phyloP scores from a whole-genome alignment of 2,888 invertebrate species.

The Cephus runcator region DNA sequence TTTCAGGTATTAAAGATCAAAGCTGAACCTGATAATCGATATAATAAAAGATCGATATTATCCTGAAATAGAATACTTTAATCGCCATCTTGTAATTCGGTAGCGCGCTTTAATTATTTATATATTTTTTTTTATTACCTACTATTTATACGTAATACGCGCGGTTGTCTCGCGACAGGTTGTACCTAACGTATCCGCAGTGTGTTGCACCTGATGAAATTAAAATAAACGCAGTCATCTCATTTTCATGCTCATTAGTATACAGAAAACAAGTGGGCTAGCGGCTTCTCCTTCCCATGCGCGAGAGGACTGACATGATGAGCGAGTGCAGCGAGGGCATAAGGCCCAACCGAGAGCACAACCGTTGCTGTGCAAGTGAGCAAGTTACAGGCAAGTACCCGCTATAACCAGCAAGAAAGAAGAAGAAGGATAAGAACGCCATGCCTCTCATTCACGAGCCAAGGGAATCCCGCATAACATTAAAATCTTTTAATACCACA shows the following conservation, averaged over 20 bases:
- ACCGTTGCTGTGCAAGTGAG: not conserved
- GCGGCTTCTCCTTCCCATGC: constrained; percentile 40
- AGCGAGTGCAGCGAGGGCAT: constrained; percentile 7
- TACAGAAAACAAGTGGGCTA: constrained; percentile 62
- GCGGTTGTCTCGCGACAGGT: not conserved
- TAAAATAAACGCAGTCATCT: constrained; percentile 62
- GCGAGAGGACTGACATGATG: constrained; percentile 32
- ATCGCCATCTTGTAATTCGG: not conserved
- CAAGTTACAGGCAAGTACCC: not conserved
- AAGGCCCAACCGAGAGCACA: not conserved
- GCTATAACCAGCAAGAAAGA: not conserved
- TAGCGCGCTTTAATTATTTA: not conserved
- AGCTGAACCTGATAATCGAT: not conserved
- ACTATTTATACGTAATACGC: not conserved
- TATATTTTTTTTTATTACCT: not conserved
- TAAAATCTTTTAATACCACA: constrained; percentile 44
- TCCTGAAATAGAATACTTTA: not conserved
- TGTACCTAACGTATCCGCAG: constrained; percentile 7
- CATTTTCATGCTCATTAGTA: constrained; percentile 64
- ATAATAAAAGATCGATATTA: no score
- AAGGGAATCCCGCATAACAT: constrained; percentile 60
- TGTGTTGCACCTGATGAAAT: constrained; percentile 57
- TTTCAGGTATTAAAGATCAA: not conserved
- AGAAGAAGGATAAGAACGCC: not conserved
- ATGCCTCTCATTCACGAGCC: constrained; percentile 28